These are phyloP conservation scores for Poeciliopsis occidentalis DNA, from an alignment of 2,113 vertebrate species.

Conservation along the genomic window DNA sequence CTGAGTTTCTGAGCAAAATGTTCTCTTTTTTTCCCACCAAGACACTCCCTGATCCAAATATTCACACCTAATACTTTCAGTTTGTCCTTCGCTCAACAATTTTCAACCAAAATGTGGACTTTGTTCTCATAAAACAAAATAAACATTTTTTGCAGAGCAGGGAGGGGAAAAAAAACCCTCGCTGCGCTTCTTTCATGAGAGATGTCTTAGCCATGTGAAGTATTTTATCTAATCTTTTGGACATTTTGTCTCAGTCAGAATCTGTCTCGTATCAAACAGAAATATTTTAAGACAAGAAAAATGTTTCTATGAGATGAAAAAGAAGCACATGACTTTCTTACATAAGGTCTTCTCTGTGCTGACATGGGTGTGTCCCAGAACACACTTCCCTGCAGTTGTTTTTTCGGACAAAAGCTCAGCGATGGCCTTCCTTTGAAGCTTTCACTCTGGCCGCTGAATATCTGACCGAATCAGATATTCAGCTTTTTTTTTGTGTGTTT, in stretches of 20 bases:
- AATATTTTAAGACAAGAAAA: neutral
- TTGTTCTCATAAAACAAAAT: conserved; percentile 44
- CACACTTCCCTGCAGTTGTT: neutral
- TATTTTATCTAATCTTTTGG: neutral
- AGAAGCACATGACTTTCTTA: conserved; percentile 3
- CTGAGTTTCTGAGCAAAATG: neutral
- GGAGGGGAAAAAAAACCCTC: neutral
- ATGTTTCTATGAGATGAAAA: neutral
- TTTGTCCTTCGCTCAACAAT: neutral
- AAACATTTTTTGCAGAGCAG: conserved; percentile 5
- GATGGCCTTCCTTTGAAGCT: conserved; percentile 10
- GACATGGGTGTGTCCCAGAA: neutral
- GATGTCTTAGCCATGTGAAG: neutral
- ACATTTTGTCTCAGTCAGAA: neutral
- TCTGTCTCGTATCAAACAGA: conserved; percentile 6
- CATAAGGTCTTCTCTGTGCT: conserved; percentile 1
- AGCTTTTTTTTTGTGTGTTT: too few relatives aligned
- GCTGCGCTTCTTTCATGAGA: neutral
- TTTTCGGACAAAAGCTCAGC: neutral
- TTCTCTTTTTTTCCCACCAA: neutral
- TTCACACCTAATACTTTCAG: neutral
- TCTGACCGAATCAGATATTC: neutral
- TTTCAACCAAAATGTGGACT: conserved; percentile 24
- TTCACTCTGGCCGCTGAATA: neutral
- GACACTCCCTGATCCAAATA: neutral